Conservation (phyloP, 2,113 vertebrate species). For the rat (Rattus norvegicus) region DNA sequence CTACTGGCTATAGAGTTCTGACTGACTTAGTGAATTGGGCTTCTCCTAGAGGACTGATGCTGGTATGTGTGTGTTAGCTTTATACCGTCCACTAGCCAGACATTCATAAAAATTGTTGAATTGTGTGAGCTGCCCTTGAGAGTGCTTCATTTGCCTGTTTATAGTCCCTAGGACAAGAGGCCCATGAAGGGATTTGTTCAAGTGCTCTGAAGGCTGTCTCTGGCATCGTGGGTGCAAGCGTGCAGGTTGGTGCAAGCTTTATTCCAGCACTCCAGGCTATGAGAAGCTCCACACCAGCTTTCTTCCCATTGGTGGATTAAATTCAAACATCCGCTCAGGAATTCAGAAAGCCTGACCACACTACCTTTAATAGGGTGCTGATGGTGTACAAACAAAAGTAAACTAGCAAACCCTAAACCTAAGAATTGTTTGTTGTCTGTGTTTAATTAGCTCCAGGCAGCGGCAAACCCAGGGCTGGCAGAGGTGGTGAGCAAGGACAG, state of each 20-base stretch:
- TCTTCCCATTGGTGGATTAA: slow-evolving; percentile 60
- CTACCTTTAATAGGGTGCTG: background rate
- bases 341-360: slow-evolving; percentile 32
- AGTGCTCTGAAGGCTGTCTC: slow-evolving; percentile 72
- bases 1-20: background rate
- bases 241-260: slow-evolving; percentile 79
- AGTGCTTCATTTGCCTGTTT: slow-evolving; percentile 58
- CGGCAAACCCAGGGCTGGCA: slow-evolving; percentile 66
- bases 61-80: background rate
- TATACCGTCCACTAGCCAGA: slow-evolving; percentile 2
- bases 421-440: slow-evolving; percentile 57
- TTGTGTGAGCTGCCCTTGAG: slow-evolving; percentile 28
- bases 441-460: slow-evolving; percentile 68
- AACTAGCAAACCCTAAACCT: slow-evolving; percentile 32
- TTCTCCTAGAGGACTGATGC: slow-evolving; percentile 32
- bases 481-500: slow-evolving; percentile 41
- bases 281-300: slow-evolving; percentile 55
- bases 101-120: background rate
- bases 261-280: slow-evolving; percentile 47
- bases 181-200: slow-evolving; percentile 73
- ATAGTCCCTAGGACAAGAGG: slow-evolving; percentile 51
- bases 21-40: slow-evolving; percentile 31
- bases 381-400: slow-evolving; percentile 49
- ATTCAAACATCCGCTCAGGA: background rate
- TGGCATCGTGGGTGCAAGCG: background rate